A percentile compares a stretch with the other conserved stretches of the same genome.
phyloP scores from a whole-genome alignment of 2,113 vertebrate species.

The Pristiophorus japonicus region DNA sequence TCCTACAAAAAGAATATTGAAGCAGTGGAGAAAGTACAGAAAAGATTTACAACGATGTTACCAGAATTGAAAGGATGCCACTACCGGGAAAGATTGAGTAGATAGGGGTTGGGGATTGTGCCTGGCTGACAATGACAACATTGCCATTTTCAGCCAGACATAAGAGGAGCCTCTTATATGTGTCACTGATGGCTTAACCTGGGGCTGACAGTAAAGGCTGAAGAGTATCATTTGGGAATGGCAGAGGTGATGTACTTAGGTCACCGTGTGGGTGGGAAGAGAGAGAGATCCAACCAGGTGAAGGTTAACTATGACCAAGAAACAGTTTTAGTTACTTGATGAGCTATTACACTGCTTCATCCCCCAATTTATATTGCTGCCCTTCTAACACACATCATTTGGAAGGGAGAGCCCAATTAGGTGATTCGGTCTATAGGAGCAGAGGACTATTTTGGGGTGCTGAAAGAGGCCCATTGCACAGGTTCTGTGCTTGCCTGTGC shows the following conservation, averaged over 20 bases:
- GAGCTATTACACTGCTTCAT: too few species aligned
- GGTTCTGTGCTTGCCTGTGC: too few species aligned
- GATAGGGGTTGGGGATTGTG: neutral
- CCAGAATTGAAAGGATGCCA: neutral
- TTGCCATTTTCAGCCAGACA: neutral
- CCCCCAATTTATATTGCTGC: too few species aligned
- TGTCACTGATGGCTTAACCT: neutral
- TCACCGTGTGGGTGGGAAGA: neutral
- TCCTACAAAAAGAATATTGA: neutral
- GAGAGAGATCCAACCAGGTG: neutral
- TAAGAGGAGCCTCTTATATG: neutral
- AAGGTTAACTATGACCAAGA: neutral
- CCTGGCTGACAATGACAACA: neutral
- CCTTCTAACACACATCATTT: too few species aligned
- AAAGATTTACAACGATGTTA: neutral
- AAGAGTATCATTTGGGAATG: neutral
- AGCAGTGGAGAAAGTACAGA: neutral
- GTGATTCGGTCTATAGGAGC: too few species aligned
- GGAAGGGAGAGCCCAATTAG: too few species aligned
- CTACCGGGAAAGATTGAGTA: neutral
- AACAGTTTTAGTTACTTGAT: neutral
- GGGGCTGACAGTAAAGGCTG: neutral
- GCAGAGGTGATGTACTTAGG: neutral
- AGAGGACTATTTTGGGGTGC: too few species aligned
- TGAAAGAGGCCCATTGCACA: too few species aligned